Evolutionary conservation across 2,113 vertebrate genomes (phyloP).

Genomic region (Myrmophylax atrothorax): DNA sequence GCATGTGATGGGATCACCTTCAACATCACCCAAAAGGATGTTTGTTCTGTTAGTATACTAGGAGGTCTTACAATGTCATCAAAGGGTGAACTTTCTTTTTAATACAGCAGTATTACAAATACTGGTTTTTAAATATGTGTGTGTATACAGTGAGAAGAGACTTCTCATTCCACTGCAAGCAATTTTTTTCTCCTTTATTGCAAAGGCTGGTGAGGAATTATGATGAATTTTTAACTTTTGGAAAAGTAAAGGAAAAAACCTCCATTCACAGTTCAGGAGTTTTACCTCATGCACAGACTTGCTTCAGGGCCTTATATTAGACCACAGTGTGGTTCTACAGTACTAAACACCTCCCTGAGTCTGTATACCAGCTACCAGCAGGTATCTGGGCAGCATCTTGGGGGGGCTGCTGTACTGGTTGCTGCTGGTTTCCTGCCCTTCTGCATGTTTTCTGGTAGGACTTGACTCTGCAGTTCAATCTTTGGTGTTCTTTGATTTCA

Average conservation of each 20-base stretch:
- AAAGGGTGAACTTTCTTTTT: neutral
- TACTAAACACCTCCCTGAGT: neutral
- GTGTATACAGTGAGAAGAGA: neutral
- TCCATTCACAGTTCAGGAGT: neutral
- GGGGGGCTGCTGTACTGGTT: neutral
- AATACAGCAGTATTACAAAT: neutral
- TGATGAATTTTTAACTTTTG: neutral
- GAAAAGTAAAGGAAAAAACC: neutral
- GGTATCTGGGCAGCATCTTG: neutral
- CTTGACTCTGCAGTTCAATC: neutral
- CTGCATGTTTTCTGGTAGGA: neutral
- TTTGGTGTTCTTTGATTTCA: neutral
- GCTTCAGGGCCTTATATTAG: neutral
- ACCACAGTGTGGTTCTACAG: neutral
- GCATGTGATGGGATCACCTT: neutral
- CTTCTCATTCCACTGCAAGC: neutral
- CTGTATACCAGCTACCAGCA: neutral
- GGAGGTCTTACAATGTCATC: neutral
- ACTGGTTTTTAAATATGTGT: rapidly evolving
- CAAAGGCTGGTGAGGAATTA: neutral
- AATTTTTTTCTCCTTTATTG: neutral
- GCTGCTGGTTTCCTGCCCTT: neutral
- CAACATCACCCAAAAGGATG: neutral
- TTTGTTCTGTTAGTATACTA: neutral
- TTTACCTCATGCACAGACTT: neutral